A percentile compares a stretch with the other conserved stretches of the same genome.
These are phyloP conservation scores for Clamator glandarius DNA, from an alignment of 2,797 vertebrate genomes.

Conservation along the genomic window DNA sequence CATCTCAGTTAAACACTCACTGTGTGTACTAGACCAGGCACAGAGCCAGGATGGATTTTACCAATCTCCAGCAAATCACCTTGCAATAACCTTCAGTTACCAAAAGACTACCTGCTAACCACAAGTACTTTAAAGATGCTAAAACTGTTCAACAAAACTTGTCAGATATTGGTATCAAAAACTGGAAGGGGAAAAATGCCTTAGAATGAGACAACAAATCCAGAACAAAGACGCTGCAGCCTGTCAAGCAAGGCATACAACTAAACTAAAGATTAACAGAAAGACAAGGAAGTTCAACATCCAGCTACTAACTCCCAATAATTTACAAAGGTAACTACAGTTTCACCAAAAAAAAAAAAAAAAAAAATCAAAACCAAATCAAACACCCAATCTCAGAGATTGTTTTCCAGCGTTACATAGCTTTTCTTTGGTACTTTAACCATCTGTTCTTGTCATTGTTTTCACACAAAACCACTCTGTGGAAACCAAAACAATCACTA, in stretches of 20 bases:
- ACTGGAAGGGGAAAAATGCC: background rate
- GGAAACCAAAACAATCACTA: slow-evolving; percentile 1
- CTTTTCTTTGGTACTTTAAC: background rate
- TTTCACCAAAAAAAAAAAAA: background rate
- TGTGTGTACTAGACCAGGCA: background rate
- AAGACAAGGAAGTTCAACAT: background rate
- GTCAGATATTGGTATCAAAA: background rate
- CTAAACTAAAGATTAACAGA: background rate
- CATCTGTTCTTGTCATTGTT: slow-evolving; percentile 19
- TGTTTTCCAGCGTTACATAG: background rate
- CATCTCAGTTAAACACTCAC: background rate
- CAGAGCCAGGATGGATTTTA: background rate
- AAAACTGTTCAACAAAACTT: background rate
- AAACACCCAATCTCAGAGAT: background rate
- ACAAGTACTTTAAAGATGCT: background rate
- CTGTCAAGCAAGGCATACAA: background rate
- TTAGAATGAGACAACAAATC: background rate
- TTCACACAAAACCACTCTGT: background rate
- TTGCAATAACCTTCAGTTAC: background rate
- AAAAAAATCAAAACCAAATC: background rate
- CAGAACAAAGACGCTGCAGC: background rate
- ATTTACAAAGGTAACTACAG: background rate
- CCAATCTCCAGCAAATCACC: background rate
- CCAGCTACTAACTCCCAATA: background rate
- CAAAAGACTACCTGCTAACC: background rate